phyloP scores from a whole-genome alignment of 2,888 invertebrate species.

The Clusia tigrina region DNA sequence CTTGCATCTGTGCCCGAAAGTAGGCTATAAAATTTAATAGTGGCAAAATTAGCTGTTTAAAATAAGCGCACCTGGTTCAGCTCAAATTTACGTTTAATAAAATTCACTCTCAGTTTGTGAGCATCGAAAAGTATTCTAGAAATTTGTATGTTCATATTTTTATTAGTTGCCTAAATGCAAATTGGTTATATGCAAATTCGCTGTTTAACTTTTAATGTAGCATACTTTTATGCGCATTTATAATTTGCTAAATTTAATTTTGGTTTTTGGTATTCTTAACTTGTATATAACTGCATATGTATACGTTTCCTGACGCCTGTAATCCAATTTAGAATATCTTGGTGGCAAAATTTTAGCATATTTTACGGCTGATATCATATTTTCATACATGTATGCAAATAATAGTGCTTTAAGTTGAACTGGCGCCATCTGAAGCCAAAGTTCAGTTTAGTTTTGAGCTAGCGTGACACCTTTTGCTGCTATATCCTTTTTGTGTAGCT shows the following conservation, averaged over 20 bases:
- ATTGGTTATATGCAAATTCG: neutral
- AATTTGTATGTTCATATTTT: neutral
- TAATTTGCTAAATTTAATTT: neutral
- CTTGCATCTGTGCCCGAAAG: neutral
- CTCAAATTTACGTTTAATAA: neutral
- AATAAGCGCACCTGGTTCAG: neutral
- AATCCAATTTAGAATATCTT: neutral
- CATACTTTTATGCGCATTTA: conserved; percentile 14
- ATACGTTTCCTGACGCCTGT: neutral
- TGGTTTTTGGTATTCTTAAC: neutral
- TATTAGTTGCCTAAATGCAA: neutral
- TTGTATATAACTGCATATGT: neutral
- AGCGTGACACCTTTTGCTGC: neutral
- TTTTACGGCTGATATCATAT: neutral
- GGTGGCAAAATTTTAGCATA: neutral
- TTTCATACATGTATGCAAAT: conserved; percentile 33
- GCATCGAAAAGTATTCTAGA: neutral
- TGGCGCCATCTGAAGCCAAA: neutral
- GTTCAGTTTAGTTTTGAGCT: conserved; percentile 1
- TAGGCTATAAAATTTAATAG: neutral
- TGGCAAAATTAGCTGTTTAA: neutral
- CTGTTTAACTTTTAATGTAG: conserved; percentile 5
- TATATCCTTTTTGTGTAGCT: neutral
- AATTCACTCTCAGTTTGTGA: neutral
- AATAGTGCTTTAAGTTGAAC: conserved; percentile 29